These are phyloP conservation scores for Maylandia zebra DNA, from an alignment of 2,113 vertebrate species.

Conservation along the genomic window DNA sequence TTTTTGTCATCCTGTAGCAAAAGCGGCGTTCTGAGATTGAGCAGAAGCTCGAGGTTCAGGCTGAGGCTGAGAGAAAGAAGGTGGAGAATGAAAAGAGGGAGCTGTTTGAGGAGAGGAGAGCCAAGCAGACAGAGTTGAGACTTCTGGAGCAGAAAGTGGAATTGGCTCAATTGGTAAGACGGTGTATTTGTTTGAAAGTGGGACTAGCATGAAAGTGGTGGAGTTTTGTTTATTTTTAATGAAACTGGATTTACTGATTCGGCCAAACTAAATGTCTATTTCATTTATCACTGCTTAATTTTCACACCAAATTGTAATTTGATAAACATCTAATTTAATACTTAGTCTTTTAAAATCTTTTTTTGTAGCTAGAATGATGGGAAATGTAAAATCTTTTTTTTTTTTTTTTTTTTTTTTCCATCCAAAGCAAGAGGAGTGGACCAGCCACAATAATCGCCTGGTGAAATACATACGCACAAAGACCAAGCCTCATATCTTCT, in stretches of 20 bases:
- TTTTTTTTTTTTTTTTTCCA: background rate
- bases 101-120: conserved; percentile 93
- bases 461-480: conserved; percentile 96
- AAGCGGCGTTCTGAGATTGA: conserved; percentile 95
- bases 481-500: conserved; percentile 93
- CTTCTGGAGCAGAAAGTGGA: conserved; percentile 98
- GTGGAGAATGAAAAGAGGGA: conserved; percentile 92
- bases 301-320: background rate
- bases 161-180: conserved; percentile 91
- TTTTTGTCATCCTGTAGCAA: conserved; percentile 68
- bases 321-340: background rate
- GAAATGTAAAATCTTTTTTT: background rate
- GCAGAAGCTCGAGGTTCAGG: conserved; percentile 97
- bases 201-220: background rate
- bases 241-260: background rate
- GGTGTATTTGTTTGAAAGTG: background rate
- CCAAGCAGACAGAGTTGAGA: conserved; percentile 95
- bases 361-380: background rate
- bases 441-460: conserved; percentile 88
- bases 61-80: conserved; percentile 91
- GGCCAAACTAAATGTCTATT: background rate
- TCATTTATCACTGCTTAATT: background rate
- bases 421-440: conserved; percentile 98
- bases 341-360: background rate
- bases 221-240: background rate